Conservation (phyloP, 2,113 vertebrate species). For the Chaetorhynchus papuensis region DNA sequence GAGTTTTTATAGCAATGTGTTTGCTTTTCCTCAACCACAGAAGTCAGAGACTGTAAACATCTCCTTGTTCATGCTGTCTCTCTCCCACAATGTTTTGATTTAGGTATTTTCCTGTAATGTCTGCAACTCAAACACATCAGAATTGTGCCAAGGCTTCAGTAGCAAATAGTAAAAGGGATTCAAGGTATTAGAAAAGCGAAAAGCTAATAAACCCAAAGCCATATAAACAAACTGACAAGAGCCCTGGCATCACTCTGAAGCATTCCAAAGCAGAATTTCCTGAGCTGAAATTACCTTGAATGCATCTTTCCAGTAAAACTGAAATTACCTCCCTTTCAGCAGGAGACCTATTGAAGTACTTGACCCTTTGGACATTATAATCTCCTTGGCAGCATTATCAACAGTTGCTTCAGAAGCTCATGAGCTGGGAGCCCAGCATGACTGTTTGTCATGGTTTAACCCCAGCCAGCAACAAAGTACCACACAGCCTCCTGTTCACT, state of each 20-base stretch:
- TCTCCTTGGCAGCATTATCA: not conserved
- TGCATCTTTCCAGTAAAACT: not conserved
- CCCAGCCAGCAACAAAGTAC: not conserved
- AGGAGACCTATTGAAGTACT: not conserved
- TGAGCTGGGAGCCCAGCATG: not conserved
- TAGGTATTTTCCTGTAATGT: slow-evolving; percentile 27
- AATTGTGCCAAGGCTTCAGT: slow-evolving; percentile 14
- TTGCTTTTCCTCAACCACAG: slow-evolving; percentile 11
- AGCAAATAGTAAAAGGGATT: not conserved
- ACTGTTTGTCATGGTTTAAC: not conserved
- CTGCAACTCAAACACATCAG: slow-evolving; percentile 22
- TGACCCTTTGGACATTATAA: not conserved
- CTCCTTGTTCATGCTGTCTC: not conserved
- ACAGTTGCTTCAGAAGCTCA: not conserved
- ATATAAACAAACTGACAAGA: not conserved
- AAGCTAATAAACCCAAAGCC: slow-evolving; percentile 2
- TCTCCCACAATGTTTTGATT: slow-evolving; percentile 54
- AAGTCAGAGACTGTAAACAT: slow-evolving; percentile 42
- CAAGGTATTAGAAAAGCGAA: not conserved
- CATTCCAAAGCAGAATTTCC: not conserved
- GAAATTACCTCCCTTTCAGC: not conserved
- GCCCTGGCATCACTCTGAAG: not conserved
- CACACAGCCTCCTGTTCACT: not conserved
- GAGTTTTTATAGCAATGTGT: not conserved
- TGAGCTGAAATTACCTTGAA: not conserved